Conservation (phyloP, 2,888 invertebrate genomes). For the Drosophila emarginata region DNA sequence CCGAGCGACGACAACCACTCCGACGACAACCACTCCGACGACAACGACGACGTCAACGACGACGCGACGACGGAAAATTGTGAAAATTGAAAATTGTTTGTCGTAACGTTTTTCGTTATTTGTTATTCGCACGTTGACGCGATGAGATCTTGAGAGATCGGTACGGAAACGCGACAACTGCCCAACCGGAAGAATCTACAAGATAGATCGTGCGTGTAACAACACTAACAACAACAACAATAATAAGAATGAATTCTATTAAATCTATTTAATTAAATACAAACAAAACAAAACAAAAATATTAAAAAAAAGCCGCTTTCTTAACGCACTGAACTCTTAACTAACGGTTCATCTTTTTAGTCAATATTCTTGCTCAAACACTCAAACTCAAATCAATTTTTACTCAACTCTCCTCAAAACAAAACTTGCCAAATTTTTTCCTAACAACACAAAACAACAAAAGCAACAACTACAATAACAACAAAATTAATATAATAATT, state of each 20-base stretch:
- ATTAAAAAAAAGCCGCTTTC: conserved; percentile 21
- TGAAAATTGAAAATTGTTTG: conserved; percentile 75
- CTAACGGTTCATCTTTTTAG: conserved; percentile 13
- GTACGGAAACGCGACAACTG: conserved; percentile 42
- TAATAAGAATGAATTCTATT: not conserved
- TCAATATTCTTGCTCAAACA: conserved; percentile 9
- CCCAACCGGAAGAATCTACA: conserved; percentile 29
- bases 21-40: conserved; percentile 21
- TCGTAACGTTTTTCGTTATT: conserved; percentile 78
- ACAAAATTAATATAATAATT: conserved; percentile 41
- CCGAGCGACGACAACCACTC: conserved; percentile 49
- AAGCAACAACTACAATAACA: conserved; percentile 35
- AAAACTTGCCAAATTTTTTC: conserved; percentile 19
- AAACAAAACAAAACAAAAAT: conserved; percentile 2
- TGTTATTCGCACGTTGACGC: conserved; percentile 81
- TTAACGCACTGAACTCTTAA: conserved; percentile 35
- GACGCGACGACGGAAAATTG: conserved; percentile 70
- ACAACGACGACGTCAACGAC: conserved; percentile 55
- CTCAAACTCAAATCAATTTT: conserved; percentile 26
- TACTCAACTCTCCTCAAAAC: conserved; percentile 27
- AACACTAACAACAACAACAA: not conserved
- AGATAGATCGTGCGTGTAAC: conserved; percentile 27
- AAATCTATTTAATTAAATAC: not conserved
- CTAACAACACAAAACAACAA: not conserved
- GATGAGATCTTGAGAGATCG: conserved; percentile 69